Evolutionary conservation across 2,113 vertebrate species (phyloP), one percentile per base, ranked within the genome.

Genomic region (Ceratotherium simum): DNA sequence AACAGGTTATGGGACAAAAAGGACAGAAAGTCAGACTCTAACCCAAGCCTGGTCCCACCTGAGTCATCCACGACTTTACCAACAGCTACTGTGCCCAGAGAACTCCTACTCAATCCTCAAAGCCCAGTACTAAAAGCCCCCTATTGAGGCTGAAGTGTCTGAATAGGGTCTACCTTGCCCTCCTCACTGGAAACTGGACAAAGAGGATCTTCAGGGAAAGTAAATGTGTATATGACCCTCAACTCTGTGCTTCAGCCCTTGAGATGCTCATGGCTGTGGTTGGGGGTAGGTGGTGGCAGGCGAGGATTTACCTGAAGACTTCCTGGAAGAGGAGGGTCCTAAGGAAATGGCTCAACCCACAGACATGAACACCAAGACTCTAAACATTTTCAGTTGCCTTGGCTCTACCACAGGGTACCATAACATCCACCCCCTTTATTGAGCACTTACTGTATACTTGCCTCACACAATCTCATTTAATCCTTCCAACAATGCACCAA

Each of bases 381-480:
- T 13, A 6, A 14, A 39, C 75, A 18, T 81, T 29, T 23, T 60
- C 36, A 33, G 46, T 9, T 46, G 8, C 23, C 33, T 36, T 42
- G 46, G 27, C 23, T 42, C 54, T 56, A 7, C 6, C 33, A 12
- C 3, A n/a, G 39, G 48, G 60, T 13, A 29, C 29, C 17, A 2
- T 42, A 6, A 73, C 31, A 33, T 10, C 46, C 36, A 27, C 39
- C 36, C 14, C 13, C 25, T 62, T 73, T 58, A 69, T 12, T 21
- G 72, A 62, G 56, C 16, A 65, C 4, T 8, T n/a, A 73, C 6
- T 73, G 17, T 31, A 10, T 85, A 65, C 46, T 60, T 12, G 3
- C 64, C 7, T n/a, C 7, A 0, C 0, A 3, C 8, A 0, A 10
- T 39, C 20, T 62, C 48, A 5, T 39, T 69, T 75, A 56, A 23